Evolutionary conservation across 2,797 vertebrate species (phyloP), one percentile per base, ranked within the genome.

Genomic region (Anguilla marmorata): DNA sequence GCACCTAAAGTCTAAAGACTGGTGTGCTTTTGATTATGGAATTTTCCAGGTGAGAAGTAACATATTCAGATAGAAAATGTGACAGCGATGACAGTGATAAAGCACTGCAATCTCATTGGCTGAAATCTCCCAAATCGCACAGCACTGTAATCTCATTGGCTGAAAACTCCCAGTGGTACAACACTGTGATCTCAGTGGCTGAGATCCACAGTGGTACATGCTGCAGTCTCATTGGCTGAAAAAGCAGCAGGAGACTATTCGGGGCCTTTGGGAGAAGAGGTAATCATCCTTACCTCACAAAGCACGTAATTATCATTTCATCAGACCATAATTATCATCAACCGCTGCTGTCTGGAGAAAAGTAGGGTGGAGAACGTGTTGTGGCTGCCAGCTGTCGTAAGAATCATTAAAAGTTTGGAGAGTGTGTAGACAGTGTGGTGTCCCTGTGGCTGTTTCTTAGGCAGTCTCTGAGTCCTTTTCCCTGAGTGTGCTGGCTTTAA

Each of bases 261-360:
- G 27, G 24, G 60, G 41, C 37, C 63, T 45, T 76, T 48, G 27
- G 83, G 63, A 74, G 30, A 74, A 74, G 72, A 74, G 33, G 72
- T 30, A 37, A 74, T 74, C 72, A 74, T 74, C 72, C 33, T 74
- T 74, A 14, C 72, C 33, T 30, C 33, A 74, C 72, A 74, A 37
- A 74, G 33, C 12, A 30, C 72, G 6, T 33, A 74, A 74, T 74
- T 74, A 74, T 37, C 72, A 74, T 74, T 30, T 74, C 72, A 74
- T 74, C 72, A 74, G 63, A 80, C 63, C 45, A 30, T 45, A 1
- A 82, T 74, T 86, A 11, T 72, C 3, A 6, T 9, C 33, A 41
- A 63, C 50, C 14, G 82, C 80, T 89, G 66, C 58, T 87, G 72
- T 60, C 54, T 90, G 54, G 88, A 79, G 87, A 54, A 89, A 86